Evolutionary conservation across 2,888 invertebrate genomes (phyloP).

Genomic region (Galeruca laticollis): DNA sequence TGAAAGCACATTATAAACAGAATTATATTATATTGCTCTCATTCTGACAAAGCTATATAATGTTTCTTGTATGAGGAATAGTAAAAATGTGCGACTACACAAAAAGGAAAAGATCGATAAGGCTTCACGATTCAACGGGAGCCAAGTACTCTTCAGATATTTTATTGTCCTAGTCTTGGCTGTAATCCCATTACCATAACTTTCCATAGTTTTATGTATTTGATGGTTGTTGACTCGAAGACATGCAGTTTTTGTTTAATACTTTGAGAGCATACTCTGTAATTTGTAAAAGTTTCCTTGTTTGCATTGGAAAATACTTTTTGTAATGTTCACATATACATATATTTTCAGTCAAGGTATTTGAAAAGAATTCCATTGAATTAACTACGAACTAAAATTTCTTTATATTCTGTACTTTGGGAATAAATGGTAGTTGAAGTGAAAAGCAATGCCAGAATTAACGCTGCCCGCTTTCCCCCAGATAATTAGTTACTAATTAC

Average conservation of each 20-base stretch:
- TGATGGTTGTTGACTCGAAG: slow-evolving; percentile 23
- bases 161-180: slow-evolving; percentile 28
- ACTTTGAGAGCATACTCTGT: not conserved
- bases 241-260: not conserved
- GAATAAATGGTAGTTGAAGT: no score
- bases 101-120: slow-evolving; percentile 8
- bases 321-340: no score
- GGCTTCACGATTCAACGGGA: slow-evolving; percentile 1
- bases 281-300: not conserved
- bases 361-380: no score
- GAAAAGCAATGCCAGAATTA: no score
- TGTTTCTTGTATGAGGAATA: not conserved
- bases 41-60: no score
- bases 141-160: slow-evolving; percentile 25
- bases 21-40: no score
- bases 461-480: no score
- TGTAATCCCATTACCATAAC: slow-evolving; percentile 26
- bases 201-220: slow-evolving; percentile 21
- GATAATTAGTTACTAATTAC: no score
- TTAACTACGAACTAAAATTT: no score
- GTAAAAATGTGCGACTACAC: not conserved
- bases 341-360: no score
- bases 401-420: no score
- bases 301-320: not conserved
- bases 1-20: no score